Evolutionary conservation across 2,888 invertebrate species (phyloP).

Genomic region (Gonocerus acuteangulatus): DNA sequence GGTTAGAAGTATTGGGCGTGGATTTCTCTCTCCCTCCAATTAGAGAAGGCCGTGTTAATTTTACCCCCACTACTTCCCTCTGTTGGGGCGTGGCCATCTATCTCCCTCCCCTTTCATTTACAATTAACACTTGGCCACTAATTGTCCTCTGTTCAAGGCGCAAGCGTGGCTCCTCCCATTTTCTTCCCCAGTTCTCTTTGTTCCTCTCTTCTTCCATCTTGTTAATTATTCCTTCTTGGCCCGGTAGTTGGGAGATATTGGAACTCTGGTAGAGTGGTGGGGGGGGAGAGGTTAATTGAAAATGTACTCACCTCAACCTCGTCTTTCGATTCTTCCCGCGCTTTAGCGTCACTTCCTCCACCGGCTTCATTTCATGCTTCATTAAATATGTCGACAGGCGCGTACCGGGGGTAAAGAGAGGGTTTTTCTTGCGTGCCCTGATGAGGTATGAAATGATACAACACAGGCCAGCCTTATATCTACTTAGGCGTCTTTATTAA

Average conservation of each 20-base stretch:
- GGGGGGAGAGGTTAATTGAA: conserved; percentile 4
- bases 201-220: conserved; percentile 2
- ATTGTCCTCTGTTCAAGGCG: conserved; percentile 20
- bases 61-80: neutral
- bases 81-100: conserved; percentile 8
- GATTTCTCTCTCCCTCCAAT: neutral
- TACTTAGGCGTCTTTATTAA: too few relatives aligned
- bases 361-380: too few relatives aligned
- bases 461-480: too few relatives aligned
- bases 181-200: neutral
- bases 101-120: neutral
- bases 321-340: too few relatives aligned
- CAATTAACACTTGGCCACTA: conserved; percentile 15
- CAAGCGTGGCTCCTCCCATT: conserved; percentile 15
- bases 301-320: neutral
- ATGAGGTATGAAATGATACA: too few relatives aligned
- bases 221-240: neutral
- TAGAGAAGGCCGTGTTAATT: conserved; percentile 19
- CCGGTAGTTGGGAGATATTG: too few relatives aligned
- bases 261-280: too few relatives aligned
- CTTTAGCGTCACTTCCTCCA: too few relatives aligned
- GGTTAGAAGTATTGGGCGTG: neutral
- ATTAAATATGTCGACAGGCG: too few relatives aligned
- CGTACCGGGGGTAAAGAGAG: too few relatives aligned
- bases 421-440: too few relatives aligned